phyloP scores from a whole-genome alignment of 2,113 vertebrate genomes.

The Nymphicus hollandicus region DNA sequence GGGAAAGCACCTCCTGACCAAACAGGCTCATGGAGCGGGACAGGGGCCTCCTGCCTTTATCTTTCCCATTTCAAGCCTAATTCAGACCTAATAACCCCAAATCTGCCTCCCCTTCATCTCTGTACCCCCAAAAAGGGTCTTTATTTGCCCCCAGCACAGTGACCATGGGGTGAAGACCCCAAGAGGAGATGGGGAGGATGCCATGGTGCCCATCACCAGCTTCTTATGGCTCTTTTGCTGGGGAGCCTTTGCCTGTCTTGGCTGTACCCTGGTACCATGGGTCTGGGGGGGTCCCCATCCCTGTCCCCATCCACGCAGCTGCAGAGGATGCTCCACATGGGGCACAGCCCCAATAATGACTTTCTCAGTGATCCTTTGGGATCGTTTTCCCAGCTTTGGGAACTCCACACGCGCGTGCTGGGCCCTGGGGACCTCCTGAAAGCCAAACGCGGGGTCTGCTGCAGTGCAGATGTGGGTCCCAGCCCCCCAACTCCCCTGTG shows the following conservation, averaged over 20 bases:
- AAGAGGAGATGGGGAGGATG: fast-evolving
- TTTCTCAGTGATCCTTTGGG: background rate
- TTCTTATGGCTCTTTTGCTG: fast-evolving
- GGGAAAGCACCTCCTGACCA: slow-evolving; percentile 23
- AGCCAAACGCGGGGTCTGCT: background rate
- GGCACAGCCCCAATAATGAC: background rate
- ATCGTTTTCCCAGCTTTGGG: background rate
- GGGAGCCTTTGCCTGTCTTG: background rate
- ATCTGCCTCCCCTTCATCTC: background rate
- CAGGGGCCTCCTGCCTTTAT: slow-evolving; percentile 5
- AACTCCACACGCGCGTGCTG: fast-evolving
- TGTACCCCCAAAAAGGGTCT: background rate
- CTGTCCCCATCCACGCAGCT: fast-evolving
- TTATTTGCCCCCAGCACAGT: fast-evolving
- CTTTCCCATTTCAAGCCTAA: background rate
- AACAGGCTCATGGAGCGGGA: background rate
- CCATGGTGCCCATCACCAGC: fast-evolving
- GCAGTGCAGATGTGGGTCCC: background rate
- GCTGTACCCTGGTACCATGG: fast-evolving
- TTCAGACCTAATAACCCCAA: background rate
- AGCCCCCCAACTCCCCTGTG: background rate
- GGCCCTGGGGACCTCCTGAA: background rate
- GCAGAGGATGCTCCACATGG: background rate
- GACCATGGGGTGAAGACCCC: fast-evolving
- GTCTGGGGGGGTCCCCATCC: fast-evolving